Evolutionary conservation across 2,113 vertebrate genomes (phyloP), one percentile per base, ranked within the genome.

Genomic region (Paracanthobrama guichenoti): DNA sequence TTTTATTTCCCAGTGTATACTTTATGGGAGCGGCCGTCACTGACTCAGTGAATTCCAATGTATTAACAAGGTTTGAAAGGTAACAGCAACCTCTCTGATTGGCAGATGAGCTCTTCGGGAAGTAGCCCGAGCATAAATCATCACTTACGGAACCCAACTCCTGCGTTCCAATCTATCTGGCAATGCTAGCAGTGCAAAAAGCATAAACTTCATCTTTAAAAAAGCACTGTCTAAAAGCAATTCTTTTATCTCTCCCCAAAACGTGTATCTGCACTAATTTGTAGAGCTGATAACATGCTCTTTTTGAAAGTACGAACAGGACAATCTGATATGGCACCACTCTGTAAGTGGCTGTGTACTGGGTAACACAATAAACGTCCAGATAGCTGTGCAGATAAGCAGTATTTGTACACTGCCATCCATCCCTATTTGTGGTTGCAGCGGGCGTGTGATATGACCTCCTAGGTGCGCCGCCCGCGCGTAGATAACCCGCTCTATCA

Each of bases 391-490:
- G 50, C 35, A 75, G 81, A 85, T 83, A 80, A 81, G 79, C 62
- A 69, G 83, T 88, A 81, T 87, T 83, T 66, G 72, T 64, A 87
- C 82, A 62, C 79, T 79, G 87, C 72, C 67, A 82, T 87, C 79
- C 24, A 44, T 79, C 66, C 80, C 78, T 72, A 87, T 91, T 91
- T 90, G 88, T 84, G 89, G 87, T 72, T 28, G 46, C 59, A 2
- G 62, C 62, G 82, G 62, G 69, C 71, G 48, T 89, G 89, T 84
- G 88, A 86, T 88, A 77, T 77, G 81, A 81, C 55, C 82, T 87
- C 86, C 90, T 62, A 78, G 85, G 91, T 87, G 85, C 81, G 84
- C 79, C 64, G 55, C 67, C 84, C 78, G 84, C 22, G 74, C 9
- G 42, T 71, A 84, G 75, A 86, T 86, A 83, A 84, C 88, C 76